Evolutionary conservation across 2,888 invertebrate genomes (phyloP), one percentile per base, ranked within the genome.

Genomic region (Cinara cedri): DNA sequence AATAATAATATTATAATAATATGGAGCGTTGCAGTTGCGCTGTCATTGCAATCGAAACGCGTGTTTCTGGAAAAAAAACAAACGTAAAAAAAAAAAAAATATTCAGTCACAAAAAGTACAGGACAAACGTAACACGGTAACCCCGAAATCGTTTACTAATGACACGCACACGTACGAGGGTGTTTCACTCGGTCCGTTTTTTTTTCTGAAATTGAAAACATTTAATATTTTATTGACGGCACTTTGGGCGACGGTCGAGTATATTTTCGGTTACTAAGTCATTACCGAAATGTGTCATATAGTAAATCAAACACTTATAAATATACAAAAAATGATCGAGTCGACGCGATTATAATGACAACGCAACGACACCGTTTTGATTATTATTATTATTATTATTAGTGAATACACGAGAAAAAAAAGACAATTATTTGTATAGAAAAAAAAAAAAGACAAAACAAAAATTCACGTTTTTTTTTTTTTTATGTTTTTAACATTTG

Each of bases 341-440:
- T 62, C 14, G 14, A 57, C 26, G 26, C 3, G 9, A 51, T 8
- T 34, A 11, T 72, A 62, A 72, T 21, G 62, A 72, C 1, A 42
- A 63, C 51, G 51, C 51, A 63, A 74, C 60, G 3, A 51, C 51
- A 62, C 19, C 34, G 51, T 74, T 74, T 74, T 74, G 49, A 63
- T 74, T 74, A 72, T 72, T 63, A 34, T 34, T 34, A 34, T 34
- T 34, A 34, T 34, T 34, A 4, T 34, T 34, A 4, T 34, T 34
- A n/a, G 8, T 68, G 10, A 49, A 49, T 62, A 62, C 34, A 42
- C 13, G 62, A 34, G 34, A 57, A 66, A 60, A 55, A 62, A 57
- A 46, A 55, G 57, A 49, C 62, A 21, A 34, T 26, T 62, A 49
- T 34, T 46, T 21, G 46, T 62, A 62, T 42, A 42, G 19, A 21